Evolutionary conservation across 2,797 vertebrate genomes (phyloP), one percentile per base, ranked within the genome.

Genomic region (Cynodonichthys magdalenae): DNA sequence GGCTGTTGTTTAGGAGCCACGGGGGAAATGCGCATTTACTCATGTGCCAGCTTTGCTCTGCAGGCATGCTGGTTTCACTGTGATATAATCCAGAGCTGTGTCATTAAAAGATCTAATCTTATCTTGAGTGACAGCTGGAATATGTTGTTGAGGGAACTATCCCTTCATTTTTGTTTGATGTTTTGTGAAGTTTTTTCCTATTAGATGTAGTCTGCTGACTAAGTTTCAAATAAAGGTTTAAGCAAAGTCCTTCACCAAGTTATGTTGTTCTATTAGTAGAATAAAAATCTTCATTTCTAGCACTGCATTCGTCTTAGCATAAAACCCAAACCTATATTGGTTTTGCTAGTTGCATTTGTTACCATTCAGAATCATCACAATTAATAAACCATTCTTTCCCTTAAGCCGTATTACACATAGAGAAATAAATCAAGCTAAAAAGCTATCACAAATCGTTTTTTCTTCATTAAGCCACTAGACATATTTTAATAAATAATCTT

Each of bases 401-500:
- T 91, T 88, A 56, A 85, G 84, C 82, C 78, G 80, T 80, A 82
- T 84, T 83, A 92, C 87, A 91, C 75, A 87, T 56, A 89, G 58
- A 83, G 78, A 89, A 90, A 89, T 79, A 82, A 94, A 83, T 83
- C 76, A 47, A 90, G 93, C 95, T 95, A 83, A 90, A 86, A 95
- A 95, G 89, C 89, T 91, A 89, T 95, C 95, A 95, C 95, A 95
- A 94, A 94, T 95, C 83, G 91, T 95, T 94, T 24, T 96, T 63
- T 95, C 92, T 95, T 94, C 90, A 95, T 97, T 96, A 94, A 95
- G 94, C 95, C 96, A 98, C 96, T 96, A 96, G 95, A 98, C 95
- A 96, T 96, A 87, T 95, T 96, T 96, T 96, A 96, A 99, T 99
- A 99, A 99, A 99, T 99, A 99, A 97, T 96, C 94, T 94, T 97